These are phyloP conservation scores for Megalops cyprinoides DNA, from an alignment of 2,797 vertebrate species.

Conservation along the genomic window DNA sequence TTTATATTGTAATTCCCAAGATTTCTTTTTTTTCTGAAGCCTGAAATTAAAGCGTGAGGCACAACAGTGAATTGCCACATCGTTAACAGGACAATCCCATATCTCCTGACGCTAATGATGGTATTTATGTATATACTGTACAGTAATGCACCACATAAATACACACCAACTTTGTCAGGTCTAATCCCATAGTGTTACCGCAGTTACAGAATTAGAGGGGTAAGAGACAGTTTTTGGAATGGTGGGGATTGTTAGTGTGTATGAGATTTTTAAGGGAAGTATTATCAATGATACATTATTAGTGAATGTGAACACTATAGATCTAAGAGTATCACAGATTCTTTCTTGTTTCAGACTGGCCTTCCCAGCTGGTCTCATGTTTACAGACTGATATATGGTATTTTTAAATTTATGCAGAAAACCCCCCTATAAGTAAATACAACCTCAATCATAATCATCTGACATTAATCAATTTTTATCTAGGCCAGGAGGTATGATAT, in stretches of 20 bases:
- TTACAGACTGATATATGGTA: neutral
- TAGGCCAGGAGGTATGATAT: neutral
- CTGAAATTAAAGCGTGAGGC: slow-evolving; percentile 1
- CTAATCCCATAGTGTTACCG: neutral
- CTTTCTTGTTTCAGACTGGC: neutral
- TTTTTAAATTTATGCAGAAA: neutral
- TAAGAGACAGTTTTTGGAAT: neutral
- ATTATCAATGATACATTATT: too few species aligned
- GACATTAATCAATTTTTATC: neutral
- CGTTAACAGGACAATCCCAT: neutral
- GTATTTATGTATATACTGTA: neutral
- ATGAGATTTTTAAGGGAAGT: neutral
- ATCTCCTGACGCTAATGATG: neutral
- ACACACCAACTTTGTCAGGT: neutral
- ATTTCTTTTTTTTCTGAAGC: neutral
- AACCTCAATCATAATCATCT: neutral
- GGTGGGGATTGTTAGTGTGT: neutral
- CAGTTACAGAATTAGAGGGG: neutral
- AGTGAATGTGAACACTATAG: neutral
- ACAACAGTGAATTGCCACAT: neutral
- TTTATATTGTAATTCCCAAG: slow-evolving; percentile 34
- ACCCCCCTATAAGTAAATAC: neutral
- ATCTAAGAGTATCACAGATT: neutral
- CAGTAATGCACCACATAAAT: neutral
- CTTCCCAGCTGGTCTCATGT: neutral